Base-by-base conservation (phyloP, 2,888 invertebrate species). In the Sarcophaga variegata region DNA sequence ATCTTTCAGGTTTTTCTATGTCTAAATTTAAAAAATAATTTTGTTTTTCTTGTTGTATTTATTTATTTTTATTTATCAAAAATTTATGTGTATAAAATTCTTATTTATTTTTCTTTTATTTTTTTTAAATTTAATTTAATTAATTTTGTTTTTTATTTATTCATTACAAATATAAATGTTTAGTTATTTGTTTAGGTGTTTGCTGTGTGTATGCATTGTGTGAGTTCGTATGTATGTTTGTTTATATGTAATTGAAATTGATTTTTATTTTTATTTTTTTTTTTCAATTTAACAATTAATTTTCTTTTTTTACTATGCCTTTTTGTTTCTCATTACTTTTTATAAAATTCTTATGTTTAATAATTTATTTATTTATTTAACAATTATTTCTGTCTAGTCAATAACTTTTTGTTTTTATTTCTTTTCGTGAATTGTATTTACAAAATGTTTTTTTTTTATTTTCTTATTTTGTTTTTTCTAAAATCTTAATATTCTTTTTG, bases 31-130 rank as follows among this genome's bases (percentile, higher is more conserved):
- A 37, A 37, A 37, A 37, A 10, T 37, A 37, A 37, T 37, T 37
- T 37, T 0, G 54, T 12, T 72, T 69, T 54, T 60, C 27, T 77
- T 37, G 74, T 14, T 37, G 70, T 12, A 37, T 62, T 78, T 63
- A 47, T 59, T 45, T 75, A 20, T 17, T 54, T 22, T 59, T 84
- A 47, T 74, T 87, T 87, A 81, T 84, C 54, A 86, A 86, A 86
- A 86, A 62, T 81, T 83, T 87, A 69, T 85, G 80, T 88, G 80
- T 87, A 87, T 80, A 88, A 85, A 88, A 82, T 77, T 62, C 49
- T 81, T 64, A 83, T 60, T 63, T 74, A n/a, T 63, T 76, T 86
- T 72, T 37, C 6, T 71, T 77, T 54, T 63, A 60, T 17, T 60
- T 63, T 66, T 49, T 25, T 67, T 66, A 17, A 25, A 62, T 60